Base-by-base conservation (phyloP, 1,140 invertebrate genomes). In the Papilio xuthus region DNA sequence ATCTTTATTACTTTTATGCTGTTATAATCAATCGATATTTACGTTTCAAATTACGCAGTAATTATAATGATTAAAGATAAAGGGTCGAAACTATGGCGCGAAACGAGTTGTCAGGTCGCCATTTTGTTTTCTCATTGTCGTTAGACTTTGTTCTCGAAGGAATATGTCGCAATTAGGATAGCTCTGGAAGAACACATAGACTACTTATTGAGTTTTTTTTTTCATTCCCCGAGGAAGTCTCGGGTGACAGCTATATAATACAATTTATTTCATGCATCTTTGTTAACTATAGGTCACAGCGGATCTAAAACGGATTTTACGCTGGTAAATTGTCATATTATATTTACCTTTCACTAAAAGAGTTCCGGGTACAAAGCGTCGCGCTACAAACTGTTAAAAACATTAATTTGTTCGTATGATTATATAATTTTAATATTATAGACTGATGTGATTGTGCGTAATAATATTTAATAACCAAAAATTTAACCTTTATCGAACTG, bases 31-130 rank as follows among this genome's bases (percentile, higher is more conserved):
- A 32, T 32, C 60, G 26, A 67, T 32, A 67, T 67, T 67, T 67
- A 28, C 26, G 60, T 28, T 67, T 67, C 32, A 67, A 67, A 67
- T 67, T 67, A 67, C 60, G 60, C 60, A 67, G 60, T 67, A 60
- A 60, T 7, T 67, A 50, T 18, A 67, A 7, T 26, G 26, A 67
- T 28, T 67, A 60, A 67, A 28, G 60, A 32, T 67, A 67, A 67
- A 28, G 60, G n/a, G n/a, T n/a, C n/a, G n/a, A n/a, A n/a, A n/a
- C n/a, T n/a, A n/a, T n/a, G n/a, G 60, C 26, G 60, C 60, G 23
- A 26, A 23, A 60, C 2, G 56, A 32, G 60, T 67, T 67, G 26
- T 67, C 26, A 15, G 26, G 60, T 67, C 60, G 60, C 60, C 60
- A 67, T 67, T 42, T 73, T 73, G 42, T 73, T 47, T 47, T 23